Evolutionary conservation across 2,113 vertebrate genomes (phyloP).

Genomic region (Tychaedon coryphoeus): DNA sequence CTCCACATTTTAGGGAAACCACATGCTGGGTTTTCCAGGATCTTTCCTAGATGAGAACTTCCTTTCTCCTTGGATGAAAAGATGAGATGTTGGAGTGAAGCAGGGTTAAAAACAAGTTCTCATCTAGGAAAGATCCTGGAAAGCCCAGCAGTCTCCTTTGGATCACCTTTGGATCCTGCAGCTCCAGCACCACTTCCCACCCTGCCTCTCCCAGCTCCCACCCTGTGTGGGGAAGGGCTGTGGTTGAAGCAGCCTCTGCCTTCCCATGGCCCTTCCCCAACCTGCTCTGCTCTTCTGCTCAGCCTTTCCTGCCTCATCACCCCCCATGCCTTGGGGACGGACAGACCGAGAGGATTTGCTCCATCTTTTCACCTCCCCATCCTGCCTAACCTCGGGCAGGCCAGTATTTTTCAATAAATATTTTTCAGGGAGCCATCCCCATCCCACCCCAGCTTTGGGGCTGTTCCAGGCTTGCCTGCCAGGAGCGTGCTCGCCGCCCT

Average conservation of each 20-base stretch:
- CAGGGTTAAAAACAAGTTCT: background rate
- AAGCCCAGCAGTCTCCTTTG: background rate
- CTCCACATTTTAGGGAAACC: background rate
- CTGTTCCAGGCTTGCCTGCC: background rate
- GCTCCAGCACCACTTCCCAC: accelerated
- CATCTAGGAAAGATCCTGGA: background rate
- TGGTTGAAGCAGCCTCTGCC: background rate
- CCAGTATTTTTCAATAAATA: background rate
- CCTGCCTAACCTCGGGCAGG: background rate
- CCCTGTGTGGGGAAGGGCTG: accelerated
- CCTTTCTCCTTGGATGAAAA: too few species aligned
- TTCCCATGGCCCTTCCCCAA: conserved; percentile 34
- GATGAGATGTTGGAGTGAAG: too few species aligned
- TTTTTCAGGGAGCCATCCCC: background rate
- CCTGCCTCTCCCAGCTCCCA: background rate
- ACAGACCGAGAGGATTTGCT: accelerated
- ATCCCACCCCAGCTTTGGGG: background rate
- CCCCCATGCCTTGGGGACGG: background rate
- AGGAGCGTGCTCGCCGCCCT: background rate
- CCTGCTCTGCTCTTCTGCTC: background rate
- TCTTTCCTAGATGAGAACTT: too few species aligned
- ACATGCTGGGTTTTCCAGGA: too few species aligned
- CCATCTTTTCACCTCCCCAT: background rate
- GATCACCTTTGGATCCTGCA: background rate
- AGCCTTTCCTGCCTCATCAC: background rate